These are phyloP conservation scores for Eristalinus aeneus DNA, from an alignment of 2,888 invertebrate genomes.

Conservation along the genomic window DNA sequence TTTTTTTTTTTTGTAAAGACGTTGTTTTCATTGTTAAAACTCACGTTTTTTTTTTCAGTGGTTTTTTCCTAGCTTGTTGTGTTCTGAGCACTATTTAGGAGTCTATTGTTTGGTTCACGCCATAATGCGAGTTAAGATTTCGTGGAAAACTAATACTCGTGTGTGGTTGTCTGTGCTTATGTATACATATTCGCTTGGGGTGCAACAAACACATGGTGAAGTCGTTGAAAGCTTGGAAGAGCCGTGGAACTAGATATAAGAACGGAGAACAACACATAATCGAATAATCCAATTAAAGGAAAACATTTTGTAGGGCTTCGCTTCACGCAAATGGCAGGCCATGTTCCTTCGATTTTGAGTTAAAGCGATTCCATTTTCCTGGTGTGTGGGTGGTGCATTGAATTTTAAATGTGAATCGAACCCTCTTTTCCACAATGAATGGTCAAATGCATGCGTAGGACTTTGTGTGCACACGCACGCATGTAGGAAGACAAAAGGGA, in stretches of 20 bases:
- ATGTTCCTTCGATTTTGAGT: not conserved
- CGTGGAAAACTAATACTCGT: not conserved
- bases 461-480: not conserved
- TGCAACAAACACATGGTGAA: not conserved
- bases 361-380: not conserved
- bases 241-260: not conserved
- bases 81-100: not conserved
- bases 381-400: not conserved
- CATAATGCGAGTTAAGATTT: not conserved
- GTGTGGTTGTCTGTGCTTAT: not conserved
- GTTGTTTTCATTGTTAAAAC: not conserved
- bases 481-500: not conserved
- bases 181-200: not conserved
- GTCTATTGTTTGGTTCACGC: not conserved
- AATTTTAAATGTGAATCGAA: not conserved
- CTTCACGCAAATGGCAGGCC: constrained; percentile 21
- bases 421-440: not conserved
- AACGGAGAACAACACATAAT: constrained; percentile 25
- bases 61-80: not conserved
- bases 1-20: not conserved
- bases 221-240: not conserved
- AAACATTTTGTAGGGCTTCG: constrained; percentile 38
- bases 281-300: constrained; percentile 63
- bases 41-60: not conserved
- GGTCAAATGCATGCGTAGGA: not conserved